Base-by-base conservation (phyloP, 1,140 invertebrate species). In the Ptiloglossa arizonensis region DNA sequence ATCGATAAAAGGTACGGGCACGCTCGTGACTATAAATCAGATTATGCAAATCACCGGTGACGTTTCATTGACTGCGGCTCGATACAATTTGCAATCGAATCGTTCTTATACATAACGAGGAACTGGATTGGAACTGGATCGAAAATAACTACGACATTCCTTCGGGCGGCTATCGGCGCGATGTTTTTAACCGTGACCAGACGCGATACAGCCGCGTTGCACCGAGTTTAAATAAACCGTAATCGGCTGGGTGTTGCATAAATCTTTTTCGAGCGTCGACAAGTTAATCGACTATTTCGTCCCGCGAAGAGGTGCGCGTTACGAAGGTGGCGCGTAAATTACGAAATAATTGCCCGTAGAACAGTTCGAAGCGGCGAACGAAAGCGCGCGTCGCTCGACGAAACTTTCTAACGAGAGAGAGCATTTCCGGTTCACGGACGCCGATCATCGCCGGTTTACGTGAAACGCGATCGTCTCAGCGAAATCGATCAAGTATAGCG, bases 81-180 rank as follows among this genome's bases (percentile, higher is more conserved):
- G 74, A 71, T 77, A 70, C 46, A 71, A 77, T 77, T 71, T 44
- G 75, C 57, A 77, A 56, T 77, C 56, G 74, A 35, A 62, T 60
- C 75, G 75, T 15, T 62, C 71, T 27, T 38, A 38, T 46, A 63
- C 48, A 68, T 62, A 77, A 71, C 75, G 67, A 77, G 68, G 59
- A 71, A 77, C 68, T 77, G 57, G 57, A 77, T 52, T 70, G 57
- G 57, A 62, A 70, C 68, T 63, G 48, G 59, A 62, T 77, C 68
- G 75, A 77, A 77, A 77, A 77, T 77, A 77, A 77, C 75, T 24
- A 22, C 67, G 75, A 27, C 67, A 77, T 77, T 77, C 75, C 75
- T 32, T 5, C 17, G 68, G 41, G 38, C 54, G 29, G 41, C 60
- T 70, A 77, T 70, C 56, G 24, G 32, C 5, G 35, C 57, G 57